These are phyloP conservation scores for Patagioenas fasciata DNA, from an alignment of 2,113 vertebrate species.

Conservation along the genomic window DNA sequence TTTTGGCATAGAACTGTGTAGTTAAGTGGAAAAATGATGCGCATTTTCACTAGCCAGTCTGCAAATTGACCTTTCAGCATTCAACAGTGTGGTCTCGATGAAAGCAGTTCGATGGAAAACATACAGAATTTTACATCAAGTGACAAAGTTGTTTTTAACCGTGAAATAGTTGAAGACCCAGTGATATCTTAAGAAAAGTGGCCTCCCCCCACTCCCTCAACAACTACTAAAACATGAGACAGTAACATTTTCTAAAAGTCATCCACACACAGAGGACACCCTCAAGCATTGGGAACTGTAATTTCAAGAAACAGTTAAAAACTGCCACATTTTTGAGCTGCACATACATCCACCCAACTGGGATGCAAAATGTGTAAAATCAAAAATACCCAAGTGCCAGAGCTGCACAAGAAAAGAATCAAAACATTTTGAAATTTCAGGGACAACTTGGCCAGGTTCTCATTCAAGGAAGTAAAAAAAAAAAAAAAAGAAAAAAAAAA, in stretches of 20 bases:
- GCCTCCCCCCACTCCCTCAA: too few relatives aligned
- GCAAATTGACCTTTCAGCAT: neutral
- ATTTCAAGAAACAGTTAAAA: neutral
- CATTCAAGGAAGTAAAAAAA: neutral
- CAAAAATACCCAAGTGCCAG: accelerated
- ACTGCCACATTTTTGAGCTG: neutral
- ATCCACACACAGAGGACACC: neutral
- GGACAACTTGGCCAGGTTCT: neutral
- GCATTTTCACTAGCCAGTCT: neutral
- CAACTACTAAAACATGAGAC: neutral
- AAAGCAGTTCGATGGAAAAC: neutral
- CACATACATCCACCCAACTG: neutral
- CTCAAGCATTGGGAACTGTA: neutral
- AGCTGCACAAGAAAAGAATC: neutral
- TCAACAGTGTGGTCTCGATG: neutral
- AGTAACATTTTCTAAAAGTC: neutral
- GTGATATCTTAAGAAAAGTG: neutral
- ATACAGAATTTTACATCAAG: neutral
- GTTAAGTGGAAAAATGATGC: neutral
- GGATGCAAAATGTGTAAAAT: neutral
- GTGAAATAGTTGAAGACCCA: neutral
- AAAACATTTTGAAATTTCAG: neutral
- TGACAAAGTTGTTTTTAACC: neutral
- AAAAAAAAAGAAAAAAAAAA: neutral
- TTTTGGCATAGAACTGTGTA: neutral